A percentile compares a stretch with the other conserved stretches of the same genome.
These are phyloP conservation scores for Grus americana DNA, from an alignment of 2,113 vertebrate species.

Conservation along the genomic window DNA sequence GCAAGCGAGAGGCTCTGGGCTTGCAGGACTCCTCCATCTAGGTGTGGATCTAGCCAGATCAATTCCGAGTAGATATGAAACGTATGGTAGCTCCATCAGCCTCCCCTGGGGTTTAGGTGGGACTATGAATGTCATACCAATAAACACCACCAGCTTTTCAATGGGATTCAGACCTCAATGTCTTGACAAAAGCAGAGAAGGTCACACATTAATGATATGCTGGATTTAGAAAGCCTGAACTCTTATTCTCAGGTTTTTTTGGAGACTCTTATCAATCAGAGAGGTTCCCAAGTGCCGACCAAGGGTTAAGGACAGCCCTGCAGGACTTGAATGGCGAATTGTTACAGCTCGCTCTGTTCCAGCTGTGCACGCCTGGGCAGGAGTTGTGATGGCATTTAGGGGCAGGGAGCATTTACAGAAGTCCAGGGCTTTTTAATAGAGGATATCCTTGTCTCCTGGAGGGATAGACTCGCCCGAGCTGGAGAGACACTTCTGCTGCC, in stretches of 20 bases:
- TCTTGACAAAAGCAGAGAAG: neutral
- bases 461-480: neutral
- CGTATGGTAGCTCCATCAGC: neutral
- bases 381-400: neutral
- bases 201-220: neutral
- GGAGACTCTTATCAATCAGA: neutral
- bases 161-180: accelerated
- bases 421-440: neutral
- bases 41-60: neutral
- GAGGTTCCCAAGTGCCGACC: neutral
- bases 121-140: neutral
- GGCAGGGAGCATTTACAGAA: neutral
- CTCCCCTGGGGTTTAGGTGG: neutral
- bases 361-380: accelerated
- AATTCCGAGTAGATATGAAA: neutral
- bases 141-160: neutral
- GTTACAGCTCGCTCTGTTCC: neutral
- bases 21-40: neutral
- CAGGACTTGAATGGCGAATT: neutral
- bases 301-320: neutral
- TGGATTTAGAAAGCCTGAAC: neutral
- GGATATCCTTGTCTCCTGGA: neutral
- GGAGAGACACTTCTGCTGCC: neutral
- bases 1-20: neutral
- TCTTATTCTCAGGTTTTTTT: neutral